Percentiles rank a stretch among this genome's conserved stretches.
phyloP scores from a whole-genome alignment of 2,113 vertebrate genomes.

The Murina feae region DNA sequence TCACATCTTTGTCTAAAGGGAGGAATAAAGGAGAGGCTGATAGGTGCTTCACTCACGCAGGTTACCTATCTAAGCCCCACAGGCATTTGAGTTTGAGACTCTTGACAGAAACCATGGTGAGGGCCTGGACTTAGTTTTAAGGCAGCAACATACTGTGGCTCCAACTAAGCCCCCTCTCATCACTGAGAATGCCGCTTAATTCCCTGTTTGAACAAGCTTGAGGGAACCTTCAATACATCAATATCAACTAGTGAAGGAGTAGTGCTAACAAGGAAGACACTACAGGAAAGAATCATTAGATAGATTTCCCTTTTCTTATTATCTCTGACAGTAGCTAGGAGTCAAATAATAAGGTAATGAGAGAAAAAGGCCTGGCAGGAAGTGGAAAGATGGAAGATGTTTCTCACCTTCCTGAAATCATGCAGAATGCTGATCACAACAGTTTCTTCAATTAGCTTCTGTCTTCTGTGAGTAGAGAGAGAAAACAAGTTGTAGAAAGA shows the following conservation, averaged over 20 bases:
- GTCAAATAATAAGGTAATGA: constrained; percentile 60
- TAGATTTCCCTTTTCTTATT: constrained; percentile 60
- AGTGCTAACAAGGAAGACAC: constrained; percentile 51
- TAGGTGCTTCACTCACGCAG: background rate
- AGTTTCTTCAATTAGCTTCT: constrained; percentile 46
- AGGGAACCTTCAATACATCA: constrained; percentile 67
- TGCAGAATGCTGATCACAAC: constrained; percentile 28
- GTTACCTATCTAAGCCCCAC: background rate
- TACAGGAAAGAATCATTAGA: constrained; percentile 64
- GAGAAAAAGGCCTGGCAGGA: constrained; percentile 1
- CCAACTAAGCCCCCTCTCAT: constrained; percentile 25
- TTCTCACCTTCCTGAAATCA: constrained; percentile 43
- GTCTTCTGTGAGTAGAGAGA: background rate
- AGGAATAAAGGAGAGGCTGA: background rate
- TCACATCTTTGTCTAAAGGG: background rate
- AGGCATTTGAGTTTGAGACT: background rate
- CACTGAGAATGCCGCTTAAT: constrained; percentile 56
- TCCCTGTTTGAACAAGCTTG: constrained; percentile 65
- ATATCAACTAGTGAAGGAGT: constrained; percentile 31
- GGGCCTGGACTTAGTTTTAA: background rate
- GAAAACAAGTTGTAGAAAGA: background rate
- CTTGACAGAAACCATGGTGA: background rate
- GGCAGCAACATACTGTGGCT: background rate
- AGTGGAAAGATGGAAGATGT: constrained; percentile 14
- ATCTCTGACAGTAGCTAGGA: constrained; percentile 43